These are phyloP conservation scores for Entelurus aequoreus DNA, from an alignment of 2,113 vertebrate species.

Conservation along the genomic window DNA sequence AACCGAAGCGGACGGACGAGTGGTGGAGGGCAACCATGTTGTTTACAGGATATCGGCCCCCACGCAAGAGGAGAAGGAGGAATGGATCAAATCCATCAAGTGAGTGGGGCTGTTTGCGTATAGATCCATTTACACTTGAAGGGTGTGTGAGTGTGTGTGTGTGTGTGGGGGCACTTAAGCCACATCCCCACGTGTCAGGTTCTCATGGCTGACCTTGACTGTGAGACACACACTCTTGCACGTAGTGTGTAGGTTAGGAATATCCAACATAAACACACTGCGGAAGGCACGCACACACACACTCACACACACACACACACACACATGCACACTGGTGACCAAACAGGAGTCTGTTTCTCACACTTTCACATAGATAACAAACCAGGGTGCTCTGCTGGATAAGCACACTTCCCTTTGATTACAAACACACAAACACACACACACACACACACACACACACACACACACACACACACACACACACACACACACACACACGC, in stretches of 20 bases:
- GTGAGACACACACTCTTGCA: constrained; percentile 19
- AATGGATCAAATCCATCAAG: constrained; percentile 99
- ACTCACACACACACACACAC: constrained; percentile 9
- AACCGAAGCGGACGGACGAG: constrained; percentile 91
- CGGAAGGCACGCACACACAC: neutral
- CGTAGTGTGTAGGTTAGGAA: constrained; percentile 12
- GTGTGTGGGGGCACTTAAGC: constrained; percentile 45
- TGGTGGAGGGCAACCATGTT: constrained; percentile 96
- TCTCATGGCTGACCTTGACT: constrained; percentile 66
- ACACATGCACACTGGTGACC: constrained; percentile 25
- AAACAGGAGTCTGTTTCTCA: constrained; percentile 50
- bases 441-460: constrained; percentile 3
- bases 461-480: constrained; percentile 11
- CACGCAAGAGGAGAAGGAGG: constrained; percentile 93
- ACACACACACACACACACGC: constrained; percentile 7
- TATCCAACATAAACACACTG: constrained; percentile 8
- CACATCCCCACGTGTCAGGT: constrained; percentile 44
- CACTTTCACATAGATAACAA: constrained; percentile 54
- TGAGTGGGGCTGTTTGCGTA: constrained; percentile 59
- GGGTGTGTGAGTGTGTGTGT: too few species aligned
- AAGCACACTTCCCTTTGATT: constrained; percentile 50
- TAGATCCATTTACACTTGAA: constrained; percentile 57
- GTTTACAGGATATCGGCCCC: constrained; percentile 98
- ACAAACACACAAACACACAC: constrained; percentile 8
- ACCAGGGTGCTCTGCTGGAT: constrained; percentile 42